phyloP scores from a whole-genome alignment of 23 tunicate genomes.

The Ciona savignyi region DNA sequence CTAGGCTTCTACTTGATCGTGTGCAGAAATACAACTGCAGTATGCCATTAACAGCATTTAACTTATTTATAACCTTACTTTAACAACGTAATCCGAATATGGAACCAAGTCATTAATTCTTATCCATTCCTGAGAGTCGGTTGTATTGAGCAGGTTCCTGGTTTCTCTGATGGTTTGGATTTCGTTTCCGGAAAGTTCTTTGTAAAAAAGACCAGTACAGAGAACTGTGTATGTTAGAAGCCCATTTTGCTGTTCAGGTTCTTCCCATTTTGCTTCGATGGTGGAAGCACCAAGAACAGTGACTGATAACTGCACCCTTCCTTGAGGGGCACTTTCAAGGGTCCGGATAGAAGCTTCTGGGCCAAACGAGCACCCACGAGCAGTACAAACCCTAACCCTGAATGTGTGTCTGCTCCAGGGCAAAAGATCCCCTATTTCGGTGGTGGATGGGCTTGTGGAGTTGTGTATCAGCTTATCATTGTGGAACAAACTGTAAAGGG shows the following conservation, averaged over 20 bases:
- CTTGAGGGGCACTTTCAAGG: constrained; percentile 72
- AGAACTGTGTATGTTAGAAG: constrained; percentile 43
- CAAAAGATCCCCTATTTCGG: constrained; percentile 9
- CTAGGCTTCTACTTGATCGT: no score
- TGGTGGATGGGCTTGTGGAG: constrained; percentile 35
- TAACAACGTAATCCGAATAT: constrained; percentile 74
- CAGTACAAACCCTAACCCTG: constrained; percentile 73
- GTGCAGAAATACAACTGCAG: no score
- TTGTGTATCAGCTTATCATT: constrained; percentile 28
- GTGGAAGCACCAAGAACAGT: constrained; percentile 53
- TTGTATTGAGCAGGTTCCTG: constrained; percentile 41
- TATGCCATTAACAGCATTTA: no score
- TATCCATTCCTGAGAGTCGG: constrained; percentile 48
- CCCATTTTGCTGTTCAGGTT: constrained; percentile 59
- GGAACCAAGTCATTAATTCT: constrained; percentile 54
- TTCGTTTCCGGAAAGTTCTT: constrained; percentile 16
- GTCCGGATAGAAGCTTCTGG: constrained; percentile 45
- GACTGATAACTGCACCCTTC: constrained; percentile 48
- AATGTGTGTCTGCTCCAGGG: constrained; percentile 72
- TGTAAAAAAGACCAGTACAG: constrained; percentile 61
- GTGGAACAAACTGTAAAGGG: constrained; percentile 57
- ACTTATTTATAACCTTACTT: constrained; percentile 25
- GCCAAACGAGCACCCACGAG: constrained; percentile 68
- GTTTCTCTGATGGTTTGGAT: constrained; percentile 10
- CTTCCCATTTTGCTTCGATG: constrained; percentile 63